Conservation (phyloP, 2,113 vertebrate genomes). For the Cyanoramphus novaezelandiae region DNA sequence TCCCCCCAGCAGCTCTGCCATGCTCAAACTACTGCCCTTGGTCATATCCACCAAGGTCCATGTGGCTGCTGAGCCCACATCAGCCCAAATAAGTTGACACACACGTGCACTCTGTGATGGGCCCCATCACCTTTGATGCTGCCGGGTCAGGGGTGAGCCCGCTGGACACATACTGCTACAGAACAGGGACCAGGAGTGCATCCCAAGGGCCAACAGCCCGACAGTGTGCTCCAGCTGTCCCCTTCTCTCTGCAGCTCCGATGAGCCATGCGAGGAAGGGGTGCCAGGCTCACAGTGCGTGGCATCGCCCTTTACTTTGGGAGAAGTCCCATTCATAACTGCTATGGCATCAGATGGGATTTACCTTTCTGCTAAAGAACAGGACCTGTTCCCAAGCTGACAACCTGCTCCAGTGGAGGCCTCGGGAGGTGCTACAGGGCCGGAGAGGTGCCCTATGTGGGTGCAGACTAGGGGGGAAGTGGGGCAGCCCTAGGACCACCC, state of each 20-base stretch:
- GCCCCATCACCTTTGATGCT: neutral
- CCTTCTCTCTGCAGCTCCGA: neutral
- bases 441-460: neutral
- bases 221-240: neutral
- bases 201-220: neutral
- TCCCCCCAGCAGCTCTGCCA: accelerated
- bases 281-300: accelerated
- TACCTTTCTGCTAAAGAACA: neutral
- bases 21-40: neutral
- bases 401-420: neutral
- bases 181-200: neutral
- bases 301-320: neutral
- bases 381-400: neutral
- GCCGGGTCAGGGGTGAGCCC: neutral
- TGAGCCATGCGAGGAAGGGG: accelerated
- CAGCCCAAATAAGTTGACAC: neutral
- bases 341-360: neutral
- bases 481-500: neutral
- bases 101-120: accelerated
- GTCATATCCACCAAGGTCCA: accelerated
- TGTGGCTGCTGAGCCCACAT: neutral
- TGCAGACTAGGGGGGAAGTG: neutral
- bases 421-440: accelerated
- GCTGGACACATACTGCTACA: accelerated
- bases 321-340: neutral